Evolutionary conservation across 2,113 vertebrate genomes (phyloP), one percentile per base, ranked within the genome.

Genomic region (Carollia perspicillata): DNA sequence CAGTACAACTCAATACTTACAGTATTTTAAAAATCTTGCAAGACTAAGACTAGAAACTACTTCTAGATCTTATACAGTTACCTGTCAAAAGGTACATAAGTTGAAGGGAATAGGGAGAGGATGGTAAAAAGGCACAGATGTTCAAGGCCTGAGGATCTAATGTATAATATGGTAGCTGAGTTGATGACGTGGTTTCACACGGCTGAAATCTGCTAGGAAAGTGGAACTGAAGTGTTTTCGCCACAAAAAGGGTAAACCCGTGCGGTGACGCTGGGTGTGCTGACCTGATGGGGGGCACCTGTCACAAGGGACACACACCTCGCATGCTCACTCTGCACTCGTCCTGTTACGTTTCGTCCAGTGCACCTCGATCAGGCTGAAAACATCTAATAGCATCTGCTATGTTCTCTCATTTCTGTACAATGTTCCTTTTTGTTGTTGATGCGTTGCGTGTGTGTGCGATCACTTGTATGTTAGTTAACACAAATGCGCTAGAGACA

Each of bases 41-140:
- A 93, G 74, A 72, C n/a, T 23, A 96, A 78, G 42, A 68, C 28
- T 91, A 91, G 40, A 93, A 93, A 47, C 49, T 81, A 16, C 80
- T 93, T 94, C 71, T 93, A 78, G 63, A 93, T 85, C 22, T 74
- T 80, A 95, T 49, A 78, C 9, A 30, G 2, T 88, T 44, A 87
- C 47, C 33, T 80, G 83, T 75, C 66, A 92, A 83, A 85, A 55
- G 4, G 6, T 44, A 79, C 4, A 60, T 58, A 60, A 69, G 26
- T 33, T 71, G 16, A 33, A 16, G 49, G 20, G 71, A 90, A 69
- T 4, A 47, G 10, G 49, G 33, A 47, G 20, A 69, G 65, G 9
- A 18, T 69, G 71, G 85, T 35, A 35, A 89, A 69, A 80, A 18
- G 9, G 30, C 80, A 80, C 28, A 68, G 10, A 55, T 16, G 69